These are phyloP conservation scores for Neopipo cinnamomea DNA, from an alignment of 2,113 vertebrate species.

Conservation along the genomic window DNA sequence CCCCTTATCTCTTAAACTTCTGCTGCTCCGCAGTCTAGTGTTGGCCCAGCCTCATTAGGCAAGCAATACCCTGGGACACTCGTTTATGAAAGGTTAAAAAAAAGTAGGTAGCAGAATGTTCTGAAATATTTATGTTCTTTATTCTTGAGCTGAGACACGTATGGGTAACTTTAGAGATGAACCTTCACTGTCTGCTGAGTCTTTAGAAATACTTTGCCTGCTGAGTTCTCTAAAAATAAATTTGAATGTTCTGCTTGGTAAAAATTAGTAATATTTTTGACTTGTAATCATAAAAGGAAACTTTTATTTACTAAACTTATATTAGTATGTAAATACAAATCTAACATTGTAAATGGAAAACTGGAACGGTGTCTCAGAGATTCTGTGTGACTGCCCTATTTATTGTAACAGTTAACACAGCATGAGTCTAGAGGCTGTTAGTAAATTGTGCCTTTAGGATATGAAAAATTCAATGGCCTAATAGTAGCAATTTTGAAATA, in stretches of 20 bases:
- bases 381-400: not conserved
- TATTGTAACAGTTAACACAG: not conserved
- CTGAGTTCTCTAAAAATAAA: conserved; percentile 7
- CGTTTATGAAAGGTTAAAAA: not conserved
- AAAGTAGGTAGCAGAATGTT: not conserved
- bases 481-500: not conserved
- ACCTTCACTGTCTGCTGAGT: not conserved
- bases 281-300: not conserved
- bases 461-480: not conserved
- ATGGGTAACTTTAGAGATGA: not conserved
- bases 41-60: not conserved
- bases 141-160: not conserved
- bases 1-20: not conserved
- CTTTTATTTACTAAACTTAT: not conserved
- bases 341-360: not conserved
- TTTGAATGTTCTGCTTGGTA: not conserved
- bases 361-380: not conserved
- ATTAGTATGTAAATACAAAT: not conserved
- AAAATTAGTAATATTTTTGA: not conserved
- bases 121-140: not conserved
- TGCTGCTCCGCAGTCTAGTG: not conserved
- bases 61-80: not conserved
- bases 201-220: conserved; percentile 9
- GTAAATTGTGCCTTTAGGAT: not conserved
- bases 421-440: not conserved